Conservation (phyloP, 2,113 vertebrate species). For the Fukomys damarensis region DNA sequence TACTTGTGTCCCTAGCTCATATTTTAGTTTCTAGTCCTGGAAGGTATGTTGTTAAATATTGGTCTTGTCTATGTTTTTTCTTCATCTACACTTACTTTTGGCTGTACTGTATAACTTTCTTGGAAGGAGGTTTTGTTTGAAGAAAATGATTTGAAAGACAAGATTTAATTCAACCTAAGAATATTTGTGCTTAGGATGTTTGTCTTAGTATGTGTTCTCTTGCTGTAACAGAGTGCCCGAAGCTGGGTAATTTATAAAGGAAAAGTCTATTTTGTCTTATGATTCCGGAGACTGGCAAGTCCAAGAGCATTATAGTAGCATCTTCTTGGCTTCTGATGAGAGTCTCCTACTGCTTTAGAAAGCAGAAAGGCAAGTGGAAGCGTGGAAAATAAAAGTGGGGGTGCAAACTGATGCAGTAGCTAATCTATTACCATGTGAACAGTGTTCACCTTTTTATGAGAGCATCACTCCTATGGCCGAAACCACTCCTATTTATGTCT, state of each 20-base stretch:
- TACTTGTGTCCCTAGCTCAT: not conserved
- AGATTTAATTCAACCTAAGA: slow-evolving; percentile 35
- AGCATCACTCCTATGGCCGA: not conserved
- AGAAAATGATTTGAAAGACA: slow-evolving; percentile 30
- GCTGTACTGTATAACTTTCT: slow-evolving; percentile 39
- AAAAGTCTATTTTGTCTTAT: not conserved
- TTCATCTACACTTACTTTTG: slow-evolving; percentile 44
- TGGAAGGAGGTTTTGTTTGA: slow-evolving; percentile 45
- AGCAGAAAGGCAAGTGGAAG: not conserved
- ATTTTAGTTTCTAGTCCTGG: not conserved
- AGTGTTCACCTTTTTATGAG: not conserved
- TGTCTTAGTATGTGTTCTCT: not conserved
- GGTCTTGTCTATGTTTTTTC: not conserved
- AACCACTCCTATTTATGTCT: not conserved
- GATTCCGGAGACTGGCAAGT: not conserved
- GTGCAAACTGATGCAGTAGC: not conserved
- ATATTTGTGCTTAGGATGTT: not conserved
- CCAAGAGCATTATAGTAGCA: not conserved
- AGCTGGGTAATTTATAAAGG: not conserved
- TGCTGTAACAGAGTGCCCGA: not conserved
- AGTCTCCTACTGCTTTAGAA: not conserved
- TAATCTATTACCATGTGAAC: no score
- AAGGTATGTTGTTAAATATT: slow-evolving; percentile 46
- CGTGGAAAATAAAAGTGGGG: not conserved
- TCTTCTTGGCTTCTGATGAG: not conserved